Evolutionary conservation across 2,888 invertebrate species (phyloP), one percentile per base, ranked within the genome.

Genomic region (Stenolophus ochropezus): DNA sequence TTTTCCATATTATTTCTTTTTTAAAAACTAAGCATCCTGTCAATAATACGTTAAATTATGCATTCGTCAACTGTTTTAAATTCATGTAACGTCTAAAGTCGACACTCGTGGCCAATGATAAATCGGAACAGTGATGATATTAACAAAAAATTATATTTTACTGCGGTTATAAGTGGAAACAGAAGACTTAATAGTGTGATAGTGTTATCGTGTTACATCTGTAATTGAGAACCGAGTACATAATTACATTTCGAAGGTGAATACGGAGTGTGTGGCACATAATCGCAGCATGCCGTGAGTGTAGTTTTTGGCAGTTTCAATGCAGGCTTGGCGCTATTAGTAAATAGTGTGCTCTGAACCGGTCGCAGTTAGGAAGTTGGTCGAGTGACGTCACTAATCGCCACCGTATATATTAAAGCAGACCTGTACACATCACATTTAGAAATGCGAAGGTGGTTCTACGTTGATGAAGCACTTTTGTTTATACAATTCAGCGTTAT

Each of bases 291-390:
- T 61, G 61, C 61, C 61, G 61, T 61, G 61, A n/a, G n/a, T 61
- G 61, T 61, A 61, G 16, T 69, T 69, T 69, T 69, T 69, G 65
- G 65, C 65, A 69, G 33, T 18, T 69, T 42, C 65, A 27, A 65
- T 27, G 42, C 20, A 58, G 77, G 77, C 65, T 78, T 78, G 78
- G 78, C 78, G 78, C 78, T 78, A 78, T 78, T 65, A 58, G 76
- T 77, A 77, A 77, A 77, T 77, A 77, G 33, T 77, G 76, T 58
- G 49, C 49, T 71, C 25, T 74, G 74, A 74, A 74, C 49, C 74
- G 53, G 53, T 74, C 25, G 51, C 74, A 25, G 23, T 74, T 27
- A 69, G 65, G 65, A 69, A 69, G 65, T 69, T 69, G 65, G 27
- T 69, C 65, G 33, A 16, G 18, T 78, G 78, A 78, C 78, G 78